These are phyloP conservation scores for Apostichopus japonicus DNA, from an alignment of 35 echinoderm and acorn worm species.

Conservation along the genomic window DNA sequence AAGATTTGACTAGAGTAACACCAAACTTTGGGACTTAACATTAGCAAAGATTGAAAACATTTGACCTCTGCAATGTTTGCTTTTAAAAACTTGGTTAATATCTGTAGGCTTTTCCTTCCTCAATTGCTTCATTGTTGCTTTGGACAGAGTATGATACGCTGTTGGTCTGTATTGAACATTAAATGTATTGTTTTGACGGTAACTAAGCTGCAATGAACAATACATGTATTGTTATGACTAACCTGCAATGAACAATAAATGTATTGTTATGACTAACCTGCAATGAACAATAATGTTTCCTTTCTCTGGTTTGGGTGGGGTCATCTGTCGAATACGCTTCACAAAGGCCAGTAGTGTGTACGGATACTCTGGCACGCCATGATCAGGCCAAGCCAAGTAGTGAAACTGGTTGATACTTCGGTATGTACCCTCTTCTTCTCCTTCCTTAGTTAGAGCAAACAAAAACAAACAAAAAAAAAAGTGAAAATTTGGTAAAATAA, in stretches of 20 bases:
- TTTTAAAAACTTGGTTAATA: not conserved
- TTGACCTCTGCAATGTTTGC: not conserved
- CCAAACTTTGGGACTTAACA: no score
- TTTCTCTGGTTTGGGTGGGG: conserved; percentile 36
- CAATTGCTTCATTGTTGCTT: not conserved
- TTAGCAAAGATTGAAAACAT: not conserved
- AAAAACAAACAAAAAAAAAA: not conserved
- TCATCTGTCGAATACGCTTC: conserved; percentile 83
- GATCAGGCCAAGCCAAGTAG: conserved; percentile 90
- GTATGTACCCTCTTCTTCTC: conserved; percentile 54
- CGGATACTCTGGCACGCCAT: conserved; percentile 84
- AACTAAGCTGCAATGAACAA: no score
- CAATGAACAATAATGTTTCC: conserved; percentile 88
- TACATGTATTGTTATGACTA: not conserved
- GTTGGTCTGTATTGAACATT: no score
- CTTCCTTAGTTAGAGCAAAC: not conserved
- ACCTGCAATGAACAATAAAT: not conserved
- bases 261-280: conserved; percentile 69
- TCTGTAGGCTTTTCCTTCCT: not conserved
- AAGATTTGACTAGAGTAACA: no score
- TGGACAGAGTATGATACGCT: no score
- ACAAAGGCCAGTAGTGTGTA: conserved; percentile 79
- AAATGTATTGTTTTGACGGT: no score
- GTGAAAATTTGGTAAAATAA: no score
- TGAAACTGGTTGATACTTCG: conserved; percentile 84